These are phyloP conservation scores for Holcopasites calliopsidis DNA, from an alignment of 1,140 invertebrate species.

Conservation along the genomic window DNA sequence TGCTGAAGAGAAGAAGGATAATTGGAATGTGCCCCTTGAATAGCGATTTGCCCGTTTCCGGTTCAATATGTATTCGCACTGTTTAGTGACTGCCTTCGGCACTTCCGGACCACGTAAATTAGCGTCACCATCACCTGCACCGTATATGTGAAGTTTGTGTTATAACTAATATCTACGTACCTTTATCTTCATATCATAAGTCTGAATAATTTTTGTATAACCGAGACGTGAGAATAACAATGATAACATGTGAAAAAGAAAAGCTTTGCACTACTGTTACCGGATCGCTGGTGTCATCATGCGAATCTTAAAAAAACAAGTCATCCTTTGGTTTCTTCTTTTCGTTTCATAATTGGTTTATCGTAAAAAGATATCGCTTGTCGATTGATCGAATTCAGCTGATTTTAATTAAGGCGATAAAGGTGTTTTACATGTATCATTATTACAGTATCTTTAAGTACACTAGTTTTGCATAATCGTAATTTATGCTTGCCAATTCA, in stretches of 20 bases:
- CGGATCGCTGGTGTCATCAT: background rate
- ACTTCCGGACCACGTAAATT: slow-evolving; percentile 45
- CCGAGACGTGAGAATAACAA: background rate
- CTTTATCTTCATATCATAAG: slow-evolving; percentile 22
- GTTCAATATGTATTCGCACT: slow-evolving; percentile 36
- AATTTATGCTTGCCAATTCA: slow-evolving; percentile 5
- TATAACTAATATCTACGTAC: slow-evolving; percentile 28
- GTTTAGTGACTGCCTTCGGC: slow-evolving; percentile 52
- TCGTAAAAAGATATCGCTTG: background rate
- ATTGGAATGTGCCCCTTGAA: background rate
- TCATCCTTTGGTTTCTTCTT: background rate
- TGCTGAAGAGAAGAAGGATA: background rate
- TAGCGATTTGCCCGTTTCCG: slow-evolving; percentile 33
- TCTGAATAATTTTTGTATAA: slow-evolving; percentile 11
- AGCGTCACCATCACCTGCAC: slow-evolving; percentile 47
- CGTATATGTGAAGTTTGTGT: slow-evolving; percentile 20
- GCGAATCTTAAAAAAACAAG: background rate
- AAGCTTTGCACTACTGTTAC: background rate
- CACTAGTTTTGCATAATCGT: background rate
- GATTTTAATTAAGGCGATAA: too few species aligned
- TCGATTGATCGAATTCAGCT: too few species aligned
- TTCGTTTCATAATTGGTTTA: background rate
- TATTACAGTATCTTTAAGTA: background rate
- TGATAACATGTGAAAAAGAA: background rate
- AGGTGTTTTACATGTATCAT: background rate